phyloP scores from a whole-genome alignment of 2,888 invertebrate genomes.

The Tridacna crocea region DNA sequence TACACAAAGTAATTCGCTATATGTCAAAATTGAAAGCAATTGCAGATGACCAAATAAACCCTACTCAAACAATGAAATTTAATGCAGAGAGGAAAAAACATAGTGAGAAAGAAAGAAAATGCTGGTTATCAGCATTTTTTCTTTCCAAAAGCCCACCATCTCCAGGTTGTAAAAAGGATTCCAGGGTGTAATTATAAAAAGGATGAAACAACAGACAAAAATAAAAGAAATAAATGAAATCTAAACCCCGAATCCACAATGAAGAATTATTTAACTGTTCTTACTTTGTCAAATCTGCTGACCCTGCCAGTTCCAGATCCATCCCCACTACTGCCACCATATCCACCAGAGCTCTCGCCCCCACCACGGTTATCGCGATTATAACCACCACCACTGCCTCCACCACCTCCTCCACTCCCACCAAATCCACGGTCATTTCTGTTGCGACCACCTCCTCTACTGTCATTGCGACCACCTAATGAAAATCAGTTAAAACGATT shows the following conservation, averaged over 20 bases:
- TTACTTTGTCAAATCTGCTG: constrained; percentile 32
- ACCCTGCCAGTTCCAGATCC: constrained; percentile 35
- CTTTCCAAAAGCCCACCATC: too few species aligned
- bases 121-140: too few species aligned
- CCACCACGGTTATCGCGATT: neutral
- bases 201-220: too few species aligned
- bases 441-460: constrained; percentile 27
- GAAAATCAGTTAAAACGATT: neutral
- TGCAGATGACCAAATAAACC: too few species aligned
- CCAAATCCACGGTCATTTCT: constrained; percentile 11
- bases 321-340: constrained; percentile 44
- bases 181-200: too few species aligned
- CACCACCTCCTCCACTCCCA: constrained; percentile 13
- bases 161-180: too few species aligned
- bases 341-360: constrained; percentile 15
- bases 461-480: constrained; percentile 14
- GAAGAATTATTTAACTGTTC: neutral
- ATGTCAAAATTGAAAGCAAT: too few species aligned
- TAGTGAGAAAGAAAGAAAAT: too few species aligned
- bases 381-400: constrained; percentile 12
- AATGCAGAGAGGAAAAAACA: too few species aligned
- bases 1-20: too few species aligned
- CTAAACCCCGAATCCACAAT: neutral
- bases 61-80: too few species aligned
- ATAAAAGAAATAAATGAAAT: too few species aligned